Base-by-base conservation (phyloP, 2,888 invertebrate genomes). In the Oscheius onirici region DNA sequence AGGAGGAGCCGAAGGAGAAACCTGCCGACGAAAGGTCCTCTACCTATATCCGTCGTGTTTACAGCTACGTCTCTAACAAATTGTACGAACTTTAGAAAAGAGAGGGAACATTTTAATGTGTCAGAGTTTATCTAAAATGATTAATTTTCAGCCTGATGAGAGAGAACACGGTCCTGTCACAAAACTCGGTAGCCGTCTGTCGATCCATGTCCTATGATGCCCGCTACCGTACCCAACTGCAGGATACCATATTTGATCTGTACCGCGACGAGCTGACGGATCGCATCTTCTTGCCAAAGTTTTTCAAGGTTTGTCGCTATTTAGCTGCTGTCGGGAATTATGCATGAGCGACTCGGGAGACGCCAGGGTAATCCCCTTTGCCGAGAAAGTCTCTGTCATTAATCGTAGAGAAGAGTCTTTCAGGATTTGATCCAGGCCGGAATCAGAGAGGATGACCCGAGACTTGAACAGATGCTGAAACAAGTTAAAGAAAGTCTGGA, bases 211-310 rank as follows among this genome's bases (percentile, higher is more conserved):
- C 66, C 22, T 58, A 71, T 17, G 71, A 71, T 66, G 65, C 71
- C 11, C 69, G 57, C 24, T 66, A 71, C 34, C 54, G 66, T 11
- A 55, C 57, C 13, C 71, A 71, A 11, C 26, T 71, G 26, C 71
- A 82, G 71, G 82, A 83, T 43, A 54, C 76, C 66, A 71, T 83
- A 6, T 83, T 83, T 61, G 83, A 83, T 61, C 66, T 83, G 40
- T 83, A 82, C 71, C 77, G 78, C 22, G 82, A 83, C 61, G 79
- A 79, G 20, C 73, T 73, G 13, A 83, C 78, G 5, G 77, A 77
- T 43, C 79, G 77, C 71, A 78, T 83, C 3, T 82, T 76, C 63
- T 66, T 81, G 24, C 78, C 81, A 1, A 46, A 74, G 13, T 83
- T 83, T 69, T 82, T 83, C 69, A 83, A 81, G 71, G 82, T 81